Percentiles rank a stretch among this genome's conserved stretches.
These are phyloP conservation scores for Limonius californicus DNA, from an alignment of 1,140 invertebrate genomes.

Conservation along the genomic window DNA sequence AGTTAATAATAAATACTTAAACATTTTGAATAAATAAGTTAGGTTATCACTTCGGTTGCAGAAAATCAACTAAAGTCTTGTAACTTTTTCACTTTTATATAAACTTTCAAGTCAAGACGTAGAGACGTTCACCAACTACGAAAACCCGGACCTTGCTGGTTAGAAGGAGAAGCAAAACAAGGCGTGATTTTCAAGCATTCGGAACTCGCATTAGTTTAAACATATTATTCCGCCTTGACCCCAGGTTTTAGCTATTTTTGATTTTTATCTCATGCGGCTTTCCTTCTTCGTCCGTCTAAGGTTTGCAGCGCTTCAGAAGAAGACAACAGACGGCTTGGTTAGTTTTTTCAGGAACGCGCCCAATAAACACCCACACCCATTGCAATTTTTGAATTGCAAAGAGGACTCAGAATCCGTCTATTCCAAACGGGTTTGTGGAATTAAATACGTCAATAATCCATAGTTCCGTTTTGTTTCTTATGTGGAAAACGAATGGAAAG, in stretches of 20 bases:
- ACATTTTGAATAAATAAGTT: background rate
- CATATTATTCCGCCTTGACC: conserved; percentile 4
- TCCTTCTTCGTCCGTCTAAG: background rate
- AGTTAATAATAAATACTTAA: background rate
- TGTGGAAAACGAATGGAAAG: too few species aligned
- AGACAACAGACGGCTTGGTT: too few species aligned
- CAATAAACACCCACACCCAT: too few species aligned
- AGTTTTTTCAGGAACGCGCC: too few species aligned
- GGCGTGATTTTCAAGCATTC: background rate
- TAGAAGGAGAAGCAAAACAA: background rate
- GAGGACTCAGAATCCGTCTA: too few species aligned
- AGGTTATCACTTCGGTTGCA: background rate
- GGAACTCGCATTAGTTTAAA: background rate
- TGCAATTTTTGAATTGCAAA: too few species aligned
- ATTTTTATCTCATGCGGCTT: background rate
- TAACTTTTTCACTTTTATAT: too few species aligned
- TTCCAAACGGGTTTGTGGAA: too few species aligned
- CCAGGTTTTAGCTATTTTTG: background rate
- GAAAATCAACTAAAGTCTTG: background rate
- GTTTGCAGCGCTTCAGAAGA: too few species aligned
- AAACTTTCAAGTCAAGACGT: background rate
- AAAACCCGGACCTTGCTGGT: background rate
- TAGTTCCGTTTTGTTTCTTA: too few species aligned
- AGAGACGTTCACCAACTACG: background rate
- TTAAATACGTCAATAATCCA: too few species aligned